Evolutionary conservation across 2,888 invertebrate genomes (phyloP), one percentile per base, ranked within the genome.

Genomic region (Plagiodera versicolora): DNA sequence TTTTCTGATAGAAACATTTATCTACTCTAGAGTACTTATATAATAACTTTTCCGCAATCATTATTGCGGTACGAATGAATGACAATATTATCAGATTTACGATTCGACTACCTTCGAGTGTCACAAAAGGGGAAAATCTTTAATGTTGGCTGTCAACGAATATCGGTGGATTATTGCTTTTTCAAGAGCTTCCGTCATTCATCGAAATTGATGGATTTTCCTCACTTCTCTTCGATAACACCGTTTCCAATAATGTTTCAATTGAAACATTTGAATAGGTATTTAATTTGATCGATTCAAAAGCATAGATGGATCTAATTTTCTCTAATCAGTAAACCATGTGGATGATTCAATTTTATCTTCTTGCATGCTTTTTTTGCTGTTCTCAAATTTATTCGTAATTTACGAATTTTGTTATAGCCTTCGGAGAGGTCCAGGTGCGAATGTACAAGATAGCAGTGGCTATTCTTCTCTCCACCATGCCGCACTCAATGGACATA

Each of bases 391-490:
- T n/a, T n/a, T n/a, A n/a, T n/a, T 39, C 39, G 39, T 39, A 14
- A 47, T 17, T 0, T 18, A 53, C 4, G 53, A 30, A 64, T 70
- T 78, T 72, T 73, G 64, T 81, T 82, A n/a, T 83, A 95, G 95
- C 82, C 85, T 95, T 78, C 85, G 95, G 64, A 86, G 94, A 76
- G 91, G 93, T 60, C 92, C 94, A 53, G 95, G 95, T 69, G 92
- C 94, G 58, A 97, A 96, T 81, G 92, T 94, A 55, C 93, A 94
- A 83, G 97, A 97, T 79, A 89, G 89, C 73, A 93, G 92, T 78
- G 97, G 96, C 46, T 95, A 95, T 80, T 94, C 96, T 39, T 91
- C 95, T 24, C 86, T 98, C 51, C 97, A 98, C 80, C 94, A 95
- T 81, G 95, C 97, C 56, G 90, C 95, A 67, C 86, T 97, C 64